Percentiles rank a stretch among this genome's conserved stretches.
Evolutionary conservation across 2,113 vertebrate genomes (phyloP).

Genomic region (Ascaphus truei): DNA sequence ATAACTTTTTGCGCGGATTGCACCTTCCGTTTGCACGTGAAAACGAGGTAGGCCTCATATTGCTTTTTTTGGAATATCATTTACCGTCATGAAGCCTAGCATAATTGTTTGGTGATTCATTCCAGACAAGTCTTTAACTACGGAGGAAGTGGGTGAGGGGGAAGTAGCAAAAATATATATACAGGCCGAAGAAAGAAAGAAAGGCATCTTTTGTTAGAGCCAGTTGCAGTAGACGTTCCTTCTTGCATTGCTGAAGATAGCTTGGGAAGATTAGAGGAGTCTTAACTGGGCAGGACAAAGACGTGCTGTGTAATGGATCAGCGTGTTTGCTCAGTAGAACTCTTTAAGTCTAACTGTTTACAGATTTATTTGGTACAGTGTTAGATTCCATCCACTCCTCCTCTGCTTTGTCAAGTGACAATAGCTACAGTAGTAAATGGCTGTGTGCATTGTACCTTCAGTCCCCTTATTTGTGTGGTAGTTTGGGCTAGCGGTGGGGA

Average conservation of each 20-base stretch:
- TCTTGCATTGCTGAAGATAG: conserved; percentile 53
- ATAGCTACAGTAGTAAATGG: conserved; percentile 41
- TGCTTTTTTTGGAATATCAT: background rate
- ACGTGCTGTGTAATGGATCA: conserved; percentile 49
- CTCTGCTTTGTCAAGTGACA: conserved; percentile 52
- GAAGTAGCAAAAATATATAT: conserved; percentile 53
- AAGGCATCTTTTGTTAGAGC: conserved; percentile 57
- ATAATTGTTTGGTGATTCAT: conserved; percentile 23
- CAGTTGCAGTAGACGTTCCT: conserved; percentile 47
- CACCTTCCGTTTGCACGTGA: background rate
- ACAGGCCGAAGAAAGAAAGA: conserved; percentile 45
- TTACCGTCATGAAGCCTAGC: background rate
- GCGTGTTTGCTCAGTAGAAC: conserved; percentile 56
- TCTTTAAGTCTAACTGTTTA: conserved; percentile 57
- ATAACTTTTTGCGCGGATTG: background rate
- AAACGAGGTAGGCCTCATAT: background rate
- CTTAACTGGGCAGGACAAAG: conserved; percentile 56
- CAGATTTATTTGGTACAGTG: conserved; percentile 61
- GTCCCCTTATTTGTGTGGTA: conserved; percentile 60
- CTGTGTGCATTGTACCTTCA: conserved; percentile 49
- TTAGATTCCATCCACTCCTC: conserved; percentile 44
- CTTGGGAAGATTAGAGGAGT: conserved; percentile 55
- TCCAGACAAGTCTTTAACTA: conserved; percentile 29
- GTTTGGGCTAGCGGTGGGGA: conserved; percentile 50
- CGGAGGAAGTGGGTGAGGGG: conserved; percentile 38